phyloP scores from a whole-genome alignment of 2,113 vertebrate species.

The Phocoena sinus region DNA sequence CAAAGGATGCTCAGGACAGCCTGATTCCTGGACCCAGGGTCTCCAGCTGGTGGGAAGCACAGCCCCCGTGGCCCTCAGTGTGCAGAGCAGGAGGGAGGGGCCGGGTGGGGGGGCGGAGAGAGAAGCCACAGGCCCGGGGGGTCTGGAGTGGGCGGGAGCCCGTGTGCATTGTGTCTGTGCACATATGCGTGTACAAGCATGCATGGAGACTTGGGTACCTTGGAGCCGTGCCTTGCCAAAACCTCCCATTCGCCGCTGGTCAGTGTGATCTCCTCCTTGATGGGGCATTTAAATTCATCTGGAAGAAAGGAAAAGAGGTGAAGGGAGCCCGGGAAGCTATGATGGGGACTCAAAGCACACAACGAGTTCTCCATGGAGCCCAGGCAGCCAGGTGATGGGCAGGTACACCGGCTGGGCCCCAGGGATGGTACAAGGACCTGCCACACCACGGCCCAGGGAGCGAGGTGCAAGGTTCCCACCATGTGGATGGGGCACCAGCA shows the following conservation, averaged over 20 bases:
- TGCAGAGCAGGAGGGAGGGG: background rate
- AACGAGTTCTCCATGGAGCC: accelerated
- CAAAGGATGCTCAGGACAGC: background rate
- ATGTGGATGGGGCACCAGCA: accelerated
- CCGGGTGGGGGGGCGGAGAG: background rate
- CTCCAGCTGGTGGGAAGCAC: background rate
- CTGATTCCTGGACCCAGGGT: background rate
- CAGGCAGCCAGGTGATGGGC: background rate
- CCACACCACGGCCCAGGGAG: background rate
- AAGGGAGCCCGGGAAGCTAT: background rate
- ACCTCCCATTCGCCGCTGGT: conserved; percentile 97
- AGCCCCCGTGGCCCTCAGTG: accelerated
- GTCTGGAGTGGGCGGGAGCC: too few relatives aligned
- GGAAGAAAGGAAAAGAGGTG: background rate
- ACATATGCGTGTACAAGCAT: accelerated
- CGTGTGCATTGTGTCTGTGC: accelerated
- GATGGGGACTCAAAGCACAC: accelerated
- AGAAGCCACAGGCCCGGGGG: background rate
- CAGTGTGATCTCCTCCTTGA: conserved; percentile 92
- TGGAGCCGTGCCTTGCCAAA: conserved; percentile 92
- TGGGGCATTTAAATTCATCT: conserved; percentile 94
- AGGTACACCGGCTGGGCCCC: background rate
- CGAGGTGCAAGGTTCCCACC: background rate
- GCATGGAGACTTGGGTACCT: conserved; percentile 80
- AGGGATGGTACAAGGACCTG: background rate